Percentiles rank a stretch among this genome's conserved stretches.
Conservation (phyloP, 2,113 vertebrate genomes). For the Sarotherodon lohbergeri region DNA sequence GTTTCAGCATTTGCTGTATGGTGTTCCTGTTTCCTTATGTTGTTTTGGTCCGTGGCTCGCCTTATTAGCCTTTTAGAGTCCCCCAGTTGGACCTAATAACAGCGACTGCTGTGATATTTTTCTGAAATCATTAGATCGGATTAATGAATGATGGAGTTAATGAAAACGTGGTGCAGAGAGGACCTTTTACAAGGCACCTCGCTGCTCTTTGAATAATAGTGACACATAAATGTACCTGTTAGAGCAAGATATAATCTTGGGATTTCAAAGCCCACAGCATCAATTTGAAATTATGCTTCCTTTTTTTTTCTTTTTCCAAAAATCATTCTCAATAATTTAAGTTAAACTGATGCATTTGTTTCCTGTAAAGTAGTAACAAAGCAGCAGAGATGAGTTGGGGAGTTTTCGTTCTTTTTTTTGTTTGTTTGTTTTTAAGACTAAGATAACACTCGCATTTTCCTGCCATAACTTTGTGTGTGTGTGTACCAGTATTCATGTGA, state of each 20-base stretch:
- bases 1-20: conserved; percentile 47
- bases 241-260: background rate
- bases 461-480: conserved; percentile 58
- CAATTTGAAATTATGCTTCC: background rate
- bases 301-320: background rate
- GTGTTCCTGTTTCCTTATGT: conserved; percentile 24
- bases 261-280: background rate
- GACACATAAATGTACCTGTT: background rate
- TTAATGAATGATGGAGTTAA: background rate
- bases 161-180: background rate
- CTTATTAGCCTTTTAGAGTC: conserved; percentile 23
- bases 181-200: background rate
- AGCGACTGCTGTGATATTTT: background rate
- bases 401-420: background rate
- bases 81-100: background rate
- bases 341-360: conserved; percentile 24
- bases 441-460: conserved; percentile 60
- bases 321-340: background rate
- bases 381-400: conserved; percentile 23
- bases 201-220: background rate
- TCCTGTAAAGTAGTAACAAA: conserved; percentile 38
- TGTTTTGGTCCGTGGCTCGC: conserved; percentile 21
- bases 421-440: background rate
- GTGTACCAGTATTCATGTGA: conserved; percentile 51
- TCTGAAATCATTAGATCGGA: background rate